A percentile compares a stretch with the other conserved stretches of the same genome.
Evolutionary conservation across 1,140 invertebrate genomes (phyloP).

Genomic region (Bombus difficillimus): DNA sequence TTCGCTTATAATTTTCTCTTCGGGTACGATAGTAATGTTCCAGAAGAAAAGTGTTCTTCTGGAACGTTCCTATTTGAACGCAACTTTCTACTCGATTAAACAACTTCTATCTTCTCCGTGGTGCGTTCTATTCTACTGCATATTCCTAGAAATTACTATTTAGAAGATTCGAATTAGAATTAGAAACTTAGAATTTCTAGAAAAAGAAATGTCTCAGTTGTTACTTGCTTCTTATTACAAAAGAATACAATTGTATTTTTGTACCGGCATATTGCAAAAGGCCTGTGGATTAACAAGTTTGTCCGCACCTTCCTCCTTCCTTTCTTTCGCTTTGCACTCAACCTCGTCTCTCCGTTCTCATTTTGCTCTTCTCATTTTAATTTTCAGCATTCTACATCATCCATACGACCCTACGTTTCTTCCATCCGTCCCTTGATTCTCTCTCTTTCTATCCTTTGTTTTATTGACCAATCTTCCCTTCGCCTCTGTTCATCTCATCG

Average conservation of each 20-base stretch:
- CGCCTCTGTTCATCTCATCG: background rate
- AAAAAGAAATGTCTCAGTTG: too few species aligned
- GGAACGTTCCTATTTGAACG: background rate
- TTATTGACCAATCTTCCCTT: background rate
- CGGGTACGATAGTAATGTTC: background rate
- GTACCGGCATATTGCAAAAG: background rate
- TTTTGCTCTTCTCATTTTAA: too few species aligned
- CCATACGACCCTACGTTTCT: too few species aligned
- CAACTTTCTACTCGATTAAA: background rate
- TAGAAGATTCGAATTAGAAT: too few species aligned
- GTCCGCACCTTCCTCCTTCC: background rate
- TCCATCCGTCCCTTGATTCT: background rate
- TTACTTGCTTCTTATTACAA: background rate
- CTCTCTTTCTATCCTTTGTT: background rate
- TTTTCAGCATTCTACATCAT: background rate
- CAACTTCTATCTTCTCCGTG: background rate
- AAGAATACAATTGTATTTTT: background rate
- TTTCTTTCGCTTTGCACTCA: background rate
- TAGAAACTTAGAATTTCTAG: too few species aligned
- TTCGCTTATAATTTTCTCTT: background rate
- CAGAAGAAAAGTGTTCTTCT: background rate
- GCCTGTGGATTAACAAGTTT: background rate
- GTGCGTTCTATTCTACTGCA: too few species aligned
- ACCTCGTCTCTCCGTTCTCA: background rate
- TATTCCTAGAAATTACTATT: too few species aligned